Base-by-base conservation (phyloP, 1,140 invertebrate genomes). In the Conopomorpha cramerella region DNA sequence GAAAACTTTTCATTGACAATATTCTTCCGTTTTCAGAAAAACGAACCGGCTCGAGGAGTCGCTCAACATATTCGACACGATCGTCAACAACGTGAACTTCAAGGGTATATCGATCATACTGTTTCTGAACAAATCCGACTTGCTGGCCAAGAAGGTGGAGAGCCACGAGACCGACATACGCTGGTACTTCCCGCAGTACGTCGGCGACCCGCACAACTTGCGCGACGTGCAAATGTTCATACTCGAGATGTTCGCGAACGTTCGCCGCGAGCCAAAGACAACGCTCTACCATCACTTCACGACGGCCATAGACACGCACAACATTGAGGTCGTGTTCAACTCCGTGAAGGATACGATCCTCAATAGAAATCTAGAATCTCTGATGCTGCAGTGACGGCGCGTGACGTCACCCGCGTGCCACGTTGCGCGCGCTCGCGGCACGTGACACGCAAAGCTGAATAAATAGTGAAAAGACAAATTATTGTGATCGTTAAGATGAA, bases 51-150 rank as follows among this genome's bases (percentile, higher is more conserved):
- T 99, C 34, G 87, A 93, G 61, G 96, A 99, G 79, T 95, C 96
- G 2, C 85, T 89, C 45, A 93, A 93, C 73, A 96, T 99, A 48
- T 99, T 99, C 77, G 95, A 98, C 77, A 96, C 95, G 2, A 98
- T 99, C 55, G 91, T 98, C 16, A 98, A 99, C 79, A 96, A 98
- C 76, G 86, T 89, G 45, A 90, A 91, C 57, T 98, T 99, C 73
- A 84, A 84, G 47, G 87, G 89, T 49, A 94, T 97, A 15, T 96
- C 96, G 15, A 92, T 98, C 43, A 99, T 99, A 55, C 80, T 99
- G 31, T 99, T 99, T 79, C 81, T 99, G 17, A 99, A 99, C 80
- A 99, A 99, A 78, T 97, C 91, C 27, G 96, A 98, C 79, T 80
- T 98, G 34, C 83, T 98, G 13, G 86, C 88, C 55, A 89, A 92